Base-by-base conservation (phyloP, 2,888 invertebrate genomes). In the Ophion slaviceki region DNA sequence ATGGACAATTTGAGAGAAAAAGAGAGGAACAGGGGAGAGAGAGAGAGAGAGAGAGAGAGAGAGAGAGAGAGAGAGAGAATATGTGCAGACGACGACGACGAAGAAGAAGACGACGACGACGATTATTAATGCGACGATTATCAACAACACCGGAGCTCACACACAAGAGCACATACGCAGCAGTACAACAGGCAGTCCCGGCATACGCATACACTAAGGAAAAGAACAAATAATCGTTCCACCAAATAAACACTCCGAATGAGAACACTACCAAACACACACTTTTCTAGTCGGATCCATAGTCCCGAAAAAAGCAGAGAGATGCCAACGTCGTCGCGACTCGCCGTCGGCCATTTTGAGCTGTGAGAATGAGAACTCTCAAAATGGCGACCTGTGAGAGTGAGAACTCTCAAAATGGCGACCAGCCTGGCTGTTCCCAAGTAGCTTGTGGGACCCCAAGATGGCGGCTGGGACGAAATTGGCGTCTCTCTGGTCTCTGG, bases 131-230 rank as follows among this genome's bases (percentile, higher is more conserved):
- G 40, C 61, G 61, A 61, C 79, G 70, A 79, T 71, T 61, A 79
- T 71, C 70, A 71, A 79, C 70, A 77, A 79, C 79, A 79, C 71
- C 71, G 57, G 40, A 40, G 70, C 70, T 79, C 79, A 78, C 78
- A 79, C 47, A 68, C 47, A 47, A 68, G 71, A 59, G 47, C 32
- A 57, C 67, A 77, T 10, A 61, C 61, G 24, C 61, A 61, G 24
- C 7, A 24, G 24, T 61, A 20, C 61, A 77, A 57, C 77, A 77
- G 77, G 76, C 77, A 77, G 47, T 47, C 64, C 64, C 75, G 53
- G 75, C 75, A 76, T 64, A 76, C 53, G 53, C 77, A 20, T 32
- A 47, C 53, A 28, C 66, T 24, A 28, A 62, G 62, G 53, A 67
- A 66, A 76, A 28, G 7, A 67, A 47, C 47, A 36, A 57, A 53